These are phyloP conservation scores for Luscinia megarhynchos DNA, from an alignment of 2,797 vertebrate species.

Conservation along the genomic window DNA sequence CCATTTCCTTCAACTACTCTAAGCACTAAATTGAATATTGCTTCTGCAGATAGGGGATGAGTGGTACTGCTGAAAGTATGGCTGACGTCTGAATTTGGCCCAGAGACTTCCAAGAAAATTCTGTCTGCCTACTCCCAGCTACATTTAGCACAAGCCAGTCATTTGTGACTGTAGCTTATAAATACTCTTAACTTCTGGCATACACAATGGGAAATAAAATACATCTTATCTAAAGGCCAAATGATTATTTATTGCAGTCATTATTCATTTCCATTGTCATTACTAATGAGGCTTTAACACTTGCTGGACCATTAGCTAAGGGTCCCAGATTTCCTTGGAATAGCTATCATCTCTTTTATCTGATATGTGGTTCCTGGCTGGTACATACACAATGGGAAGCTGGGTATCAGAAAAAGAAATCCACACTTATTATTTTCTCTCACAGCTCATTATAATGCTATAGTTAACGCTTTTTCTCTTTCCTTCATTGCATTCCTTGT, in stretches of 20 bases:
- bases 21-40: background rate
- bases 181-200: conserved; percentile 45
- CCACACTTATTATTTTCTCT: conserved; percentile 21
- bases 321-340: conserved; percentile 29
- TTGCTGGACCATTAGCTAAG: conserved; percentile 40
- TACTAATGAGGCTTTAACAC: conserved; percentile 51
- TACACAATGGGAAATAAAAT: conserved; percentile 35
- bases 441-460: background rate
- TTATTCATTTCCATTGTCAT: conserved; percentile 25
- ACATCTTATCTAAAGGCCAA: conserved; percentile 37
- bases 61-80: conserved; percentile 2
- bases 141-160: conserved; percentile 56
- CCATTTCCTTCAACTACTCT: background rate
- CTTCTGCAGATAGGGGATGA: background rate
- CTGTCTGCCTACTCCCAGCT: conserved; percentile 57
- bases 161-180: conserved; percentile 63
- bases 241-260: conserved; percentile 43
- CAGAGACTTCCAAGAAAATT: conserved; percentile 53
- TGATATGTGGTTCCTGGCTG: background rate
- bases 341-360: conserved; percentile 31
- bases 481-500: conserved; percentile 27
- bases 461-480: background rate
- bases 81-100: conserved; percentile 11
- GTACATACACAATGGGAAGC: background rate
- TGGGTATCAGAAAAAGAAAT: conserved; percentile 24